A percentile compares a stretch with the other conserved stretches of the same genome.
Conservation (phyloP, 2,888 invertebrate species). For the Incurvaria masculella region DNA sequence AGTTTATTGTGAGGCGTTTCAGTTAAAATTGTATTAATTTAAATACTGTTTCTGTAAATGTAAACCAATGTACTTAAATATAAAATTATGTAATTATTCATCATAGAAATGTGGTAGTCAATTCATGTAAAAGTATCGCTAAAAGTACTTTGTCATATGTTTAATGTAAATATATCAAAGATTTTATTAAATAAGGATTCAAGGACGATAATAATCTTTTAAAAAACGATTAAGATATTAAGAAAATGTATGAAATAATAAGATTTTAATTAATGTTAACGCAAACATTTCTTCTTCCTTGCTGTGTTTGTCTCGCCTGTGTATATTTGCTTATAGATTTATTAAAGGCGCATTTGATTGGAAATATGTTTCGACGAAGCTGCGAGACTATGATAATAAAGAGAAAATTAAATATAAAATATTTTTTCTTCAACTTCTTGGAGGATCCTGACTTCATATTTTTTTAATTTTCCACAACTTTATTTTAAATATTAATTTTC, state of each 20-base stretch:
- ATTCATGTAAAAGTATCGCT: not conserved
- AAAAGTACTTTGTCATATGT: no score
- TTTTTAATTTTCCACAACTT: no score
- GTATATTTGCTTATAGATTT: no score
- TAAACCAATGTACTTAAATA: constrained; percentile 17
- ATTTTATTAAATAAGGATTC: not conserved
- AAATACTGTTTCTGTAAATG: constrained; percentile 23
- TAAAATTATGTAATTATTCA: not conserved
- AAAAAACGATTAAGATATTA: constrained; percentile 1
- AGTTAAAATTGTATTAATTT: not conserved
- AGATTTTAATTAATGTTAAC: not conserved
- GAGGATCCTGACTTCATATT: no score
- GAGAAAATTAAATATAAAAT: no score
- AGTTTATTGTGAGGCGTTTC: no score
- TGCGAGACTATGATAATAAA: no score
- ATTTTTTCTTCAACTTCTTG: no score
- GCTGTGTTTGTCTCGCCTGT: no score
- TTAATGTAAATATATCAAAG: no score
- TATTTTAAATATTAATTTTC: constrained; percentile 1
- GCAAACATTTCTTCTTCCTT: not conserved
- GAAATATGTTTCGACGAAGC: no score
- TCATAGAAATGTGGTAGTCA: not conserved
- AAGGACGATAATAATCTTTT: not conserved
- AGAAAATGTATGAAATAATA: not conserved
- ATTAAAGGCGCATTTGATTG: no score